These are phyloP conservation scores for Poecile atricapillus DNA, from an alignment of 2,113 vertebrate genomes.

Conservation along the genomic window DNA sequence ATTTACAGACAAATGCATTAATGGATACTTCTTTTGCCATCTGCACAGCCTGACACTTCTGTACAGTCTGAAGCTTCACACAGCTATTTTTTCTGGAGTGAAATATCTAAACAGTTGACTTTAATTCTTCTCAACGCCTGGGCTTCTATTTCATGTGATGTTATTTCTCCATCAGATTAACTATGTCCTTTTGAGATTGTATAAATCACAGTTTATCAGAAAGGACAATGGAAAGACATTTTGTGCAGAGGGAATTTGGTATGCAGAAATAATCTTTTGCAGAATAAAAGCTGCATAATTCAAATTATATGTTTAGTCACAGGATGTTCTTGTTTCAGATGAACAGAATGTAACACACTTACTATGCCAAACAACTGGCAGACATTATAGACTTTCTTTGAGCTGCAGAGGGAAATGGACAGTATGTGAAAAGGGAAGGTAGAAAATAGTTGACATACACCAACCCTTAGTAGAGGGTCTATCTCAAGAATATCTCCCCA, in stretches of 20 bases:
- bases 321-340: background rate
- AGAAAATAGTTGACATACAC: background rate
- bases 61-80: background rate
- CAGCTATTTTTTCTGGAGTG: background rate
- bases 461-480: background rate
- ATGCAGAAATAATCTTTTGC: background rate
- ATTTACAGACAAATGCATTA: background rate
- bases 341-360: background rate
- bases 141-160: background rate
- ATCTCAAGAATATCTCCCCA: background rate
- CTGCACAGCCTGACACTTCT: background rate
- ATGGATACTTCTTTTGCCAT: background rate
- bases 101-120: background rate
- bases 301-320: constrained; percentile 34
- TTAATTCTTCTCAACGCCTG: background rate
- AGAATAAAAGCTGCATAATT: constrained; percentile 17
- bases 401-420: background rate
- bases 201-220: background rate
- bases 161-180: constrained; percentile 11
- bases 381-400: background rate
- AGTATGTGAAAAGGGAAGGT: background rate
- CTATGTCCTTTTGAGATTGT: background rate
- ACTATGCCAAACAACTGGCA: background rate
- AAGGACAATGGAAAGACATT: constrained; percentile 3
- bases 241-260: background rate